A percentile compares a stretch with the other conserved stretches of the same genome.
These are phyloP conservation scores for Rhodophaea formosa DNA, from an alignment of 2,888 invertebrate species.

Conservation along the genomic window DNA sequence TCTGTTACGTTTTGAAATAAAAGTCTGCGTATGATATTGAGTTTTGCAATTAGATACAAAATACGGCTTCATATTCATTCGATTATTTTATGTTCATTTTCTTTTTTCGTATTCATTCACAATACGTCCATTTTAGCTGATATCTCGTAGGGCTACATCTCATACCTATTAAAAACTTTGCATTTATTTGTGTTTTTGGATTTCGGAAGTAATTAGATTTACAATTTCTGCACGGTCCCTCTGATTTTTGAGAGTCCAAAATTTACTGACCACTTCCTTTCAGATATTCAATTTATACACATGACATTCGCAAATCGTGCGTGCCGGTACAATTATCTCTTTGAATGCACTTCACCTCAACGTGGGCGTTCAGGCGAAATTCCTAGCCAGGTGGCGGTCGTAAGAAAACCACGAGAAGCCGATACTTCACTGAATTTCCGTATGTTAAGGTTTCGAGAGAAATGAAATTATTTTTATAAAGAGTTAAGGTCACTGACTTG, in stretches of 20 bases:
- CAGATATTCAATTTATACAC: background rate
- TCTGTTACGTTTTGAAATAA: background rate
- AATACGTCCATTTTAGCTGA: no score
- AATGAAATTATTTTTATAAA: background rate
- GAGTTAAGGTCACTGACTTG: background rate
- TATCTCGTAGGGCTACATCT: no score
- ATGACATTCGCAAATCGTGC: conserved; percentile 1
- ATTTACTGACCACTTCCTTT: no score
- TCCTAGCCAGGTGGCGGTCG: conserved; percentile 1
- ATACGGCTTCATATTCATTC: no score
- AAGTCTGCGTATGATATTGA: background rate
- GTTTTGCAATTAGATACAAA: no score
- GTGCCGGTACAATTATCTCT: background rate
- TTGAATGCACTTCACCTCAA: conserved; percentile 2
- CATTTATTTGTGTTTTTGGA: no score
- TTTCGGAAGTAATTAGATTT: no score
- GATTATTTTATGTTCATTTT: no score
- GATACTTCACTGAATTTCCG: background rate
- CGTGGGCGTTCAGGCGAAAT: background rate
- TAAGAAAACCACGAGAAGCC: background rate
- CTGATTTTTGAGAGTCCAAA: no score
- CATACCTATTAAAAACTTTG: no score
- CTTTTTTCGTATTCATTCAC: no score
- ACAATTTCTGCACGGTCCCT: no score
- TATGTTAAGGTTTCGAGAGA: background rate